Base-by-base conservation (phyloP, 92 coral and sea anemone genomes). In the Parazoanthus darwini region DNA sequence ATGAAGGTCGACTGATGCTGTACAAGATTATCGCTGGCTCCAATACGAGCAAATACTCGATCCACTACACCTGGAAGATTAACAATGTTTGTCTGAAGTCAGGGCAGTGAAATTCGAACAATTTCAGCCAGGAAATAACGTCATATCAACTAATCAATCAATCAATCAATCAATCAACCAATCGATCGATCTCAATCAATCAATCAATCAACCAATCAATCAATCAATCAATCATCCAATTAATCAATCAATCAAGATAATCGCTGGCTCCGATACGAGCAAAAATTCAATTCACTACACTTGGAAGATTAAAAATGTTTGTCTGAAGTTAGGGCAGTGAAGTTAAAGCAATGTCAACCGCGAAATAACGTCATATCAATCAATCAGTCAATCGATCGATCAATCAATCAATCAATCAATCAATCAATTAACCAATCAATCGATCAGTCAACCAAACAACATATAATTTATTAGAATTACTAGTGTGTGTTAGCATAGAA, bases 251-350 rank as follows among this genome's bases (percentile, higher is more conserved):
- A 39, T 29, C 98, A 50, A 95, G 96, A 80, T 93, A 93, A 44
- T 95, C 98, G 81, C 96, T 95, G 68, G 98, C 98, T 75, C 98
- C 98, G 29, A 95, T 95, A 23, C 98, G 94, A 26, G 98, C 98
- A 80, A 93, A 95, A 6, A 95, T 89, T 11, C 96, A 91, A 77
- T 95, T 96, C 63, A 95, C 91, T 35, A 95, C 78, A 15, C 98
- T 96, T 95, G 83, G 0, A 73, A 84, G 38, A 83, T 8, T 5
- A 70, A 50, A 25, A n/a, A 83, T n/a, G 20, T 36, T 37, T 82
- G 3, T 5, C 33, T 23, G 8, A 14, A 46, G 48, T 20, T 1
- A 63, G 20, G 16, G 13, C 25, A 59, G 20, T 44, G 63, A 11
- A 44, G 16, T 29, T 29, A 29, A 29, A 29, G 33, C 33, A 29